Conservation (phyloP, 2,113 vertebrate genomes). For the Notothenia rossii region DNA sequence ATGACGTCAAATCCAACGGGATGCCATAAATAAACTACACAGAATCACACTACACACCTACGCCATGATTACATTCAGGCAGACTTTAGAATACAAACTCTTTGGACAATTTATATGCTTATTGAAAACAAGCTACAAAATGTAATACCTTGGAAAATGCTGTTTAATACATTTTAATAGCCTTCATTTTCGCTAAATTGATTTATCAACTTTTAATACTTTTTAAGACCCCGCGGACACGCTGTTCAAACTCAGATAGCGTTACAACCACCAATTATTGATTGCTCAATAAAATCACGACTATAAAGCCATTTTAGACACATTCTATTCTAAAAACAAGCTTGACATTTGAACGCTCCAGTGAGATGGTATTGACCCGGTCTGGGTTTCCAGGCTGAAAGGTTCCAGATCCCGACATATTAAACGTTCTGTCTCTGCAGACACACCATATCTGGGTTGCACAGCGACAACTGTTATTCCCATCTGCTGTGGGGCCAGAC, state of each 20-base stretch:
- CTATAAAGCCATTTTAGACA: neutral
- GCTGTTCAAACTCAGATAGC: neutral
- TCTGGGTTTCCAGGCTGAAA: slow-evolving; percentile 4
- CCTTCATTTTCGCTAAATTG: no score
- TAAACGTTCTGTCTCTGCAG: slow-evolving; percentile 29
- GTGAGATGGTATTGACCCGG: neutral
- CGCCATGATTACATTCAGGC: no score
- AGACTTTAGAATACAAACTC: no score
- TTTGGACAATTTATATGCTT: no score
- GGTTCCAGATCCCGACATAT: neutral
- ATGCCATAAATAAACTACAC: no score
- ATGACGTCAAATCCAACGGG: no score
- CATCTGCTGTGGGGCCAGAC: slow-evolving; percentile 65
- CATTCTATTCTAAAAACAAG: neutral
- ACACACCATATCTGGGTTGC: slow-evolving; percentile 14
- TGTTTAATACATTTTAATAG: no score
- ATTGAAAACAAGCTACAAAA: no score
- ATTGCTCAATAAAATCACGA: neutral
- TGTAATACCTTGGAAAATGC: no score
- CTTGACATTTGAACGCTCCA: neutral
- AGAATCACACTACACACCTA: no score
- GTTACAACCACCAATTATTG: neutral
- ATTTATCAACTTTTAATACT: no score
- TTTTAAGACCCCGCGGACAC: no score
- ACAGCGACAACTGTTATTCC: slow-evolving; percentile 45